Conservation (phyloP, 2,888 invertebrate genomes). For the Neoascia interrupta region DNA sequence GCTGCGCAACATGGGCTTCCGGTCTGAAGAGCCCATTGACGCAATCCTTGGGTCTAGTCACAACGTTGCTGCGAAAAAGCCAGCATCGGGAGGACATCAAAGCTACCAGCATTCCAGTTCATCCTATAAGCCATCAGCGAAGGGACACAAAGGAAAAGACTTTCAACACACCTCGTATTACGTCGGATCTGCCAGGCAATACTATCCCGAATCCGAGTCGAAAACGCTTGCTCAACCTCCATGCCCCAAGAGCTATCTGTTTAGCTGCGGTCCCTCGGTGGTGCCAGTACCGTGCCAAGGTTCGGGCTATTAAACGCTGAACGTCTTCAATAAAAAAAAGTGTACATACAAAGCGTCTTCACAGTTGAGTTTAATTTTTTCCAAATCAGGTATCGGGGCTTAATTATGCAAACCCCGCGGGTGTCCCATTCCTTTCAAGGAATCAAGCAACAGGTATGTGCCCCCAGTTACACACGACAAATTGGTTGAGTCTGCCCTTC, state of each 20-base stretch:
- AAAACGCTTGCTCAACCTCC: not conserved
- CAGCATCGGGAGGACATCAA: too few relatives aligned
- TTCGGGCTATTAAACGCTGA: conserved; percentile 30
- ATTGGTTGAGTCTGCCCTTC: too few relatives aligned
- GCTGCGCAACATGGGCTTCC: conserved; percentile 24
- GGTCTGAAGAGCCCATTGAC: conserved; percentile 20
- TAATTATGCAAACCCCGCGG: too few relatives aligned
- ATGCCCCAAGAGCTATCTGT: conserved; percentile 67
- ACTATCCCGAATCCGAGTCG: conserved; percentile 8
- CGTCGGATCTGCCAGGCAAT: conserved; percentile 13
- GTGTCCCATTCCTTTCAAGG: too few relatives aligned
- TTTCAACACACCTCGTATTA: conserved; percentile 42
- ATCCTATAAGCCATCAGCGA: conserved; percentile 7
- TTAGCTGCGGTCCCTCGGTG: conserved; percentile 76
- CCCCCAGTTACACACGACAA: too few relatives aligned
- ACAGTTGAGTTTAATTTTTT: too few relatives aligned
- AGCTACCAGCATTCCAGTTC: not conserved
- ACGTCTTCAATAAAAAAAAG: too few relatives aligned
- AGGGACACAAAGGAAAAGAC: conserved; percentile 1
- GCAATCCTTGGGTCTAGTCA: conserved; percentile 35
- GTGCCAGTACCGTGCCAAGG: conserved; percentile 74
- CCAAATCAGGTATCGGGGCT: too few relatives aligned
- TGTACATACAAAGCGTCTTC: too few relatives aligned
- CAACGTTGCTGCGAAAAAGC: conserved; percentile 12
- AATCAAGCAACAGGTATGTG: too few relatives aligned